phyloP scores from a whole-genome alignment of 2,113 vertebrate genomes.

The Typhlomys cinereus region DNA sequence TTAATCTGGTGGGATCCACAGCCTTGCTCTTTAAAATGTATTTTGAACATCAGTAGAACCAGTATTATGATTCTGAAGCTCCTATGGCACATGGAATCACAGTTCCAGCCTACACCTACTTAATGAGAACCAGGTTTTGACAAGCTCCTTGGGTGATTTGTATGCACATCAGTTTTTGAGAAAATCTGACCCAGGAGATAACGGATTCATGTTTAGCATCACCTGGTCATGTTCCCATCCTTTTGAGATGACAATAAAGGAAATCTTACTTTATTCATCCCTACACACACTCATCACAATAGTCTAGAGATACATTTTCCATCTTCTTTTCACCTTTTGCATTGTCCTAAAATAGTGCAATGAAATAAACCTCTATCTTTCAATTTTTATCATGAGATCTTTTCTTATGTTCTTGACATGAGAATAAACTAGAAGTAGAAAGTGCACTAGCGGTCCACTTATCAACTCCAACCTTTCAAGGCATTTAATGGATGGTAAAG shows the following conservation, averaged over 20 bases:
- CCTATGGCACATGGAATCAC: background rate
- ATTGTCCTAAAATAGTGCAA: background rate
- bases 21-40: background rate
- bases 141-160: background rate
- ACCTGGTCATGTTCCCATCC: background rate
- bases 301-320: background rate
- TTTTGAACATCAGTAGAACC: background rate
- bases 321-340: background rate
- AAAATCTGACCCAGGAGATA: background rate
- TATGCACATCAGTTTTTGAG: background rate
- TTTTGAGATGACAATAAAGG: background rate
- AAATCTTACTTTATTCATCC: background rate
- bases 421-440: background rate
- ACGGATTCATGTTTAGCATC: background rate
- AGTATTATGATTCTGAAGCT: rapidly evolving
- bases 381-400: background rate
- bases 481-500: background rate
- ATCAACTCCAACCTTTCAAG: background rate
- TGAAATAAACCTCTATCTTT: background rate
- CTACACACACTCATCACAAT: background rate
- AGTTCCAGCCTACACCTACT: background rate
- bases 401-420: background rate
- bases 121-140: background rate
- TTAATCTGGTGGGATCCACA: background rate
- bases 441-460: background rate